A percentile compares a stretch with the other conserved stretches of the same genome.
Conservation (phyloP, 2,113 vertebrate genomes). For the Phylloscopus trochilus region DNA sequence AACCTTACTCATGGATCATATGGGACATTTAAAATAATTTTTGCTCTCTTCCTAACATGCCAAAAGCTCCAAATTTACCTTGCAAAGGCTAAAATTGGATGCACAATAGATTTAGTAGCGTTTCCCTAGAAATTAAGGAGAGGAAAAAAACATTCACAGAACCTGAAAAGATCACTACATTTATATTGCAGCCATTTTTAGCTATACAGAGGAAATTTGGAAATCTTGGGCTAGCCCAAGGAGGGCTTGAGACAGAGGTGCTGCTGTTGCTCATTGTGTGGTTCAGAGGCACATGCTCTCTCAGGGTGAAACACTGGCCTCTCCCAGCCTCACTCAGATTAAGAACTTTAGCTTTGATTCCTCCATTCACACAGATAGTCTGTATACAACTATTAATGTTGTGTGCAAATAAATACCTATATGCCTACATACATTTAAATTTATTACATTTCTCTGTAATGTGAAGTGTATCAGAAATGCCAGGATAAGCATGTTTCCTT, state of each 20-base stretch:
- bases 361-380: background rate
- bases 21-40: background rate
- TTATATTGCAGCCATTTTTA: background rate
- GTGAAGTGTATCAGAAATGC: background rate
- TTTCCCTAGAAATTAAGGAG: background rate
- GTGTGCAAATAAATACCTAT: background rate
- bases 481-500: background rate
- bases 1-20: background rate
- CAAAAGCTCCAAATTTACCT: background rate
- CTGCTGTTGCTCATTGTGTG: fast-evolving
- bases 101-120: background rate
- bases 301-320: too few species aligned
- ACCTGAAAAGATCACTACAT: background rate
- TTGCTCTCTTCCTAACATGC: background rate
- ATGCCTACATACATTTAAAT: background rate
- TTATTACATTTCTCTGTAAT: background rate
- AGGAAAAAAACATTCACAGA: fast-evolving
- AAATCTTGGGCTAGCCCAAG: background rate
- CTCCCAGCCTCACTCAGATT: background rate
- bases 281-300: fast-evolving
- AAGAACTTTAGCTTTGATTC: background rate
- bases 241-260: background rate
- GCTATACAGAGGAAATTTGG: background rate
- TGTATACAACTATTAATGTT: background rate
- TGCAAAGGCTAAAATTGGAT: background rate